phyloP scores from a whole-genome alignment of 2,113 vertebrate species.

The Corydoras sp. region DNA sequence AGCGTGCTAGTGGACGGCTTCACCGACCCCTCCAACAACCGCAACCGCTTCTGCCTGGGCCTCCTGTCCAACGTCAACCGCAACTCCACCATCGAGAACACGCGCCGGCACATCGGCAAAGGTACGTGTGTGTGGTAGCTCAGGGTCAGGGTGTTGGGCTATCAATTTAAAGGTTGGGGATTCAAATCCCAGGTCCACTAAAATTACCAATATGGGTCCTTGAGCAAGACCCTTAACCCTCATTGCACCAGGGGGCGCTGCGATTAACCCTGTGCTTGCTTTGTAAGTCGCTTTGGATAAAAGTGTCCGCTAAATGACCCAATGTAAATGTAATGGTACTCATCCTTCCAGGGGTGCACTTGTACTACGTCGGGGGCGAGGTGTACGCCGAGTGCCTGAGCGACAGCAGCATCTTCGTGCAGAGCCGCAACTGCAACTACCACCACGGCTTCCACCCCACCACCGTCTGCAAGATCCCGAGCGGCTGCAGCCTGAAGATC shows the following conservation, averaged over 20 bases:
- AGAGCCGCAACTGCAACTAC: conserved; percentile 98
- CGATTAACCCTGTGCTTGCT: too few relatives aligned
- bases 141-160: too few relatives aligned
- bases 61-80: conserved; percentile 97
- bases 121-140: conserved; percentile 56
- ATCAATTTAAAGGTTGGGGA: too few relatives aligned
- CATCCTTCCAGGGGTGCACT: conserved; percentile 79
- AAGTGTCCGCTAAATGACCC: too few relatives aligned
- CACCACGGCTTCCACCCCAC: conserved; percentile 97
- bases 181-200: too few relatives aligned
- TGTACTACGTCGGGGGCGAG: conserved; percentile 96
- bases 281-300: too few relatives aligned
- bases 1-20: conserved; percentile 96
- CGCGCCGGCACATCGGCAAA: conserved; percentile 94
- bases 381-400: conserved; percentile 97
- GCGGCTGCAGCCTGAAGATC: conserved; percentile 95
- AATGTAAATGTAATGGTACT: too few relatives aligned
- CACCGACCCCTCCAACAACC: conserved; percentile 97
- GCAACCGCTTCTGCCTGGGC: conserved; percentile 96
- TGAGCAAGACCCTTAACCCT: too few relatives aligned
- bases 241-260: too few relatives aligned
- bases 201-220: too few relatives aligned
- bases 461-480: conserved; percentile 97
- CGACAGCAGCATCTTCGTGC: conserved; percentile 98
- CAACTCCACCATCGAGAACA: conserved; percentile 98